phyloP scores from a whole-genome alignment of 2,797 vertebrate species.

The Cuniculus paca region DNA sequence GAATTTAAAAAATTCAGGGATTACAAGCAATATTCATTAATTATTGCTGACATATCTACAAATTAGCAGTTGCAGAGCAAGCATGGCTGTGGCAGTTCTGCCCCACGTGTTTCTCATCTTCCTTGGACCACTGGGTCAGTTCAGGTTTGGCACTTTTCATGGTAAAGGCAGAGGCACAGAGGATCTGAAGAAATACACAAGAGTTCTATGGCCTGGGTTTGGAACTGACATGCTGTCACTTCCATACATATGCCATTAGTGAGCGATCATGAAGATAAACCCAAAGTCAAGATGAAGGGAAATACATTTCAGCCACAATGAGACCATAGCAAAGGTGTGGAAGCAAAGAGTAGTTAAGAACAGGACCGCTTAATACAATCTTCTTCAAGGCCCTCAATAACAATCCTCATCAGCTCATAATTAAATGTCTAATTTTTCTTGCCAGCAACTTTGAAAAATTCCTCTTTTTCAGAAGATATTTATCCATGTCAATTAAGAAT shows the following conservation, averaged over 20 bases:
- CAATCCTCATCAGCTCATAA: neutral
- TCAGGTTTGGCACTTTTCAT: neutral
- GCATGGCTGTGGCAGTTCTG: neutral
- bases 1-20: neutral
- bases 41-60: neutral
- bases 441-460: neutral
- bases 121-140: neutral
- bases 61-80: neutral
- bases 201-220: neutral
- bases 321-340: fast-evolving
- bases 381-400: neutral
- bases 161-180: neutral
- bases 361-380: neutral
- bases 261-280: neutral
- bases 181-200: neutral
- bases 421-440: neutral
- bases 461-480: neutral
- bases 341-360: neutral
- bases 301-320: neutral
- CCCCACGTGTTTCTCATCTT: neutral
- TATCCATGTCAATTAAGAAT: neutral
- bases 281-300: neutral
- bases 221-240: neutral
- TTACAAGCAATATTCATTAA: neutral
- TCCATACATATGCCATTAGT: neutral